Conservation (phyloP, 2,888 invertebrate genomes). For the Drosophila fulvimacula region DNA sequence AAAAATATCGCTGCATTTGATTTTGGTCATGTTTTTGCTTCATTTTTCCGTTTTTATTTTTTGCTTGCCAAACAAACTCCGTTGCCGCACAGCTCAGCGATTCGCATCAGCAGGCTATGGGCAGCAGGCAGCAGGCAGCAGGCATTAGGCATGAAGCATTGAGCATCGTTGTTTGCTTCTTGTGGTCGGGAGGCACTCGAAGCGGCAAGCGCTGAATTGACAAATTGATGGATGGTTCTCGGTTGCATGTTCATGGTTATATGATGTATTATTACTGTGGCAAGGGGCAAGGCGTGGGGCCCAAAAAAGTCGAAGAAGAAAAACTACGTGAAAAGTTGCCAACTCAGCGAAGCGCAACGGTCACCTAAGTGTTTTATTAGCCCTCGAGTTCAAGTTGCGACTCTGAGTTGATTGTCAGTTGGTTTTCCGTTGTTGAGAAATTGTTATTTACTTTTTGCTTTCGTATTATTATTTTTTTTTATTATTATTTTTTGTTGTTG, state of each 20-base stretch:
- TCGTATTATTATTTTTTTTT: slow-evolving; percentile 2
- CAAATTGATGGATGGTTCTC: slow-evolving; percentile 74
- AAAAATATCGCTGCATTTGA: slow-evolving; percentile 28
- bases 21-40: slow-evolving; percentile 36
- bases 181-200: slow-evolving; percentile 50
- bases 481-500: not conserved
- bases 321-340: slow-evolving; percentile 56
- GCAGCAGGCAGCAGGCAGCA: slow-evolving; percentile 6
- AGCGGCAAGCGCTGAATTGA: slow-evolving; percentile 71
- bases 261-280: slow-evolving; percentile 73
- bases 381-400: slow-evolving; percentile 48
- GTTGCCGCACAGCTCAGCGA: not conserved
- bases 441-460: slow-evolving; percentile 12
- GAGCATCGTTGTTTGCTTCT: slow-evolving; percentile 29
- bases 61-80: not conserved
- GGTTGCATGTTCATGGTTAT: slow-evolving; percentile 45
- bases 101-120: slow-evolving; percentile 15
- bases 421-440: slow-evolving; percentile 24
- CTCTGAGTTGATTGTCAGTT: slow-evolving; percentile 66
- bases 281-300: slow-evolving; percentile 16
- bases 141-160: slow-evolving; percentile 5
- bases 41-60: slow-evolving; percentile 22
- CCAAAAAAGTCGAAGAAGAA: not conserved
- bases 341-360: slow-evolving; percentile 58
- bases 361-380: slow-evolving; percentile 76